Base-by-base conservation (phyloP, 92 coral and sea anemone species). In the Ricordea florida region DNA sequence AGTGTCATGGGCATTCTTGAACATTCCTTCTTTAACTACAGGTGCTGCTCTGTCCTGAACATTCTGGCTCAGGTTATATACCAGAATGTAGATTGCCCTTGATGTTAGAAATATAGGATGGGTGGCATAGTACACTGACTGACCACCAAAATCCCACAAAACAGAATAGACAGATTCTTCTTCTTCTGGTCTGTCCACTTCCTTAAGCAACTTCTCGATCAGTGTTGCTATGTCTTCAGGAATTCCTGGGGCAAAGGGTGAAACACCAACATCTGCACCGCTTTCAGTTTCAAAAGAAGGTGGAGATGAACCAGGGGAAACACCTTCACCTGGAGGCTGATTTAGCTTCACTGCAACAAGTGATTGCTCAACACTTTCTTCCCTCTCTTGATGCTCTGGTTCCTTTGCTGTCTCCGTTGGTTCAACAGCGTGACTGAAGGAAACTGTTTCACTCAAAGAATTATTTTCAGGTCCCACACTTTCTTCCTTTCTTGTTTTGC, bases 141-240 rank as follows among this genome's bases (percentile, higher is more conserved):
- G 92, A 1, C 96, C 96, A 28, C 89, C 96, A 34, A 90, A 81
- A 37, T 90, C 96, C 89, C 88, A 69, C 7, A 80, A 31, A 11
- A 62, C 63, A 10, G 51, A 85, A 47, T 69, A 85, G n/a, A 78
- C 26, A n/a, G 43, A 30, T 22, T 69, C 50, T 18, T 59, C 38
- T 5, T 29, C 70, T 5, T 58, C 41, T 18, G 40, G 61, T 1
- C 42, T 33, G 25, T 65, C 55, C 18, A n/a, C 61, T 46, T 58
- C 38, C 10, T 57, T 38, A 7, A 58, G 58, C 15, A 73, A 14
- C 24, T 23, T 42, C 24, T 45, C 68, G 5, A 83, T 61, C 51
- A 44, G 28, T 6, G 34, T 22, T 3, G 66, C 69, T 28, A 85
- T 58, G 42, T 78, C 71, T 3, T 85, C 82, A 10, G 85, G 85